These are phyloP conservation scores for Tetraneura akinire DNA, from an alignment of 1,140 invertebrate genomes.

Conservation along the genomic window DNA sequence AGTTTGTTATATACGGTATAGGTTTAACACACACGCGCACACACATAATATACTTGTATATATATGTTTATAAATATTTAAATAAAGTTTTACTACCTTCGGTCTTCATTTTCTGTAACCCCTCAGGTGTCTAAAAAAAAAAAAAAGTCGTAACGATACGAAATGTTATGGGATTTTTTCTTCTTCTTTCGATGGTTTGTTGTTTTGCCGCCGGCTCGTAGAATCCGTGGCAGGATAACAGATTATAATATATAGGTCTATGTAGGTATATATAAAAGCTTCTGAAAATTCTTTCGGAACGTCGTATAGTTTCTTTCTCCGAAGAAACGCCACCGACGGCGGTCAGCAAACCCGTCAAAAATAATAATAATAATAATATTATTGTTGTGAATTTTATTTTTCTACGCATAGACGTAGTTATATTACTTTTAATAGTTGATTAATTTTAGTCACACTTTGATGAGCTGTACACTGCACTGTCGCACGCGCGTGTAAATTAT, in stretches of 20 bases:
- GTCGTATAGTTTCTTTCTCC: neutral
- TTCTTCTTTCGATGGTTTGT: neutral
- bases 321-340: neutral
- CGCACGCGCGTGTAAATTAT: neutral
- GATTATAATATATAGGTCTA: neutral
- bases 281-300: neutral
- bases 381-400: neutral
- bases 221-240: neutral
- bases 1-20: no score
- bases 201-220: neutral
- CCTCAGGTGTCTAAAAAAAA: no score
- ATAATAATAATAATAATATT: neutral
- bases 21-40: no score
- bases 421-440: no score
- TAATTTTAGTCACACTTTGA: slow-evolving; percentile 10
- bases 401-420: neutral
- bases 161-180: neutral
- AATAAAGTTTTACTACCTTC: no score
- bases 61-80: no score
- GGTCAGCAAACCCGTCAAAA: neutral
- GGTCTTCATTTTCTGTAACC: no score
- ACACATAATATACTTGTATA: no score
- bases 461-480: neutral
- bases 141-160: no score
- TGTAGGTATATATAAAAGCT: no score